phyloP scores from a whole-genome alignment of 2,888 invertebrate species.

The Thymelicus sylvestris region DNA sequence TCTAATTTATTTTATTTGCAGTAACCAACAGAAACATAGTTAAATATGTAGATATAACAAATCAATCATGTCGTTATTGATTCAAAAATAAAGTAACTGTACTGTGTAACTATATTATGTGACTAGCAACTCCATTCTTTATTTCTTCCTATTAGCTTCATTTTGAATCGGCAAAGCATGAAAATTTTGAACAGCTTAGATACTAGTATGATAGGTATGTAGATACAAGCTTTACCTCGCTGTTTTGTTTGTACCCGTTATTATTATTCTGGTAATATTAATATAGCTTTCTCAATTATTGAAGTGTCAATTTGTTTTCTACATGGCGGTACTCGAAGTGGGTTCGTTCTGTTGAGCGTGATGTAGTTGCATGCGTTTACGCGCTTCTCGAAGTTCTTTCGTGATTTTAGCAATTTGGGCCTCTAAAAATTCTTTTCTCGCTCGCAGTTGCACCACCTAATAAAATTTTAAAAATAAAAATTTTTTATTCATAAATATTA shows the following conservation, averaged over 20 bases:
- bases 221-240: too few relatives aligned
- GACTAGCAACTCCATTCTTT: too few relatives aligned
- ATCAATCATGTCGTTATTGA: too few relatives aligned
- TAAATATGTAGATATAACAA: not conserved
- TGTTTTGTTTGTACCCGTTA: too few relatives aligned
- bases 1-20: not conserved
- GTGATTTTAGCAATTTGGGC: slow-evolving; percentile 54
- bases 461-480: not conserved
- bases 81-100: too few relatives aligned
- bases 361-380: slow-evolving; percentile 54
- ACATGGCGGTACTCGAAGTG: not conserved
- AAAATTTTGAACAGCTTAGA: too few relatives aligned
- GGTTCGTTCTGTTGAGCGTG: slow-evolving; percentile 32
- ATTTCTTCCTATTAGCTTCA: too few relatives aligned
- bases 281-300: too few relatives aligned
- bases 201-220: too few relatives aligned
- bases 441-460: slow-evolving; percentile 58
- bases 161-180: too few relatives aligned
- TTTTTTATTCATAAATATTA: not conserved
- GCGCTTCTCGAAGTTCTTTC: slow-evolving; percentile 57
- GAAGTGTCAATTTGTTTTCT: not conserved
- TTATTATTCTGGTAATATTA: too few relatives aligned
- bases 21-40: not conserved
- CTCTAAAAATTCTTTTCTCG: slow-evolving; percentile 60
- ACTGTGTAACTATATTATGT: too few relatives aligned